These are phyloP conservation scores for Hirudinaria manillensis DNA, from an alignment of 2,888 invertebrate genomes.

Conservation along the genomic window DNA sequence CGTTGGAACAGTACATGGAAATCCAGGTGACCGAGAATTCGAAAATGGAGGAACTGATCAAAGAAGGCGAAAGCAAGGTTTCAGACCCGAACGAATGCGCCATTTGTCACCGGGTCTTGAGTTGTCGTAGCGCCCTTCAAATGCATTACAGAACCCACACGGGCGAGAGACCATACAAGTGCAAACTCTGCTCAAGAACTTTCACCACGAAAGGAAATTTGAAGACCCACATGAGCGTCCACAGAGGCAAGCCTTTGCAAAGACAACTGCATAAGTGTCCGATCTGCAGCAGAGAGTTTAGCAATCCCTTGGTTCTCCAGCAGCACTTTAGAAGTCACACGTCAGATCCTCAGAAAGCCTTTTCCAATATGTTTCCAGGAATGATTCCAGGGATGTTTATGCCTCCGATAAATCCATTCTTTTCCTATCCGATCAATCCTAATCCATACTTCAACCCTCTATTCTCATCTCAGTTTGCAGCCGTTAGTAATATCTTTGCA, in stretches of 20 bases:
- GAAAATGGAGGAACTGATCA: slow-evolving; percentile 90
- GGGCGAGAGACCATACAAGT: slow-evolving; percentile 53
- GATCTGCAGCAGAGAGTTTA: slow-evolving; percentile 86
- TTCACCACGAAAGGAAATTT: slow-evolving; percentile 99
- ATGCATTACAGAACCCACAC: slow-evolving; percentile 75
- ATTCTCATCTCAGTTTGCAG: slow-evolving; percentile 15
- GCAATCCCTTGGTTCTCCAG: slow-evolving; percentile 82
- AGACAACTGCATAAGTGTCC: slow-evolving; percentile 80
- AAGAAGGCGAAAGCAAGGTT: slow-evolving; percentile 86
- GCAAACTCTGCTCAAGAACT: slow-evolving; percentile 64
- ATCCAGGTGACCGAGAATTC: slow-evolving; percentile 91
- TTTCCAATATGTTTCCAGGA: background rate
- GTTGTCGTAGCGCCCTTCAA: slow-evolving; percentile 91
- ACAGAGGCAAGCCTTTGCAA: slow-evolving; percentile 80
- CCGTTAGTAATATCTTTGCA: background rate
- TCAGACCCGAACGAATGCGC: slow-evolving; percentile 94
- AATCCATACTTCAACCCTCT: slow-evolving; percentile 4
- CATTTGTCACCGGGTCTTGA: slow-evolving; percentile 89
- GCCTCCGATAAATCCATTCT: slow-evolving; percentile 13
- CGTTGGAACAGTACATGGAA: slow-evolving; percentile 67
- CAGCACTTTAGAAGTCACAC: slow-evolving; percentile 85
- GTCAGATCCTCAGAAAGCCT: slow-evolving; percentile 32
- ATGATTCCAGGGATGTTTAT: slow-evolving; percentile 22
- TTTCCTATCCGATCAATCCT: slow-evolving; percentile 22
- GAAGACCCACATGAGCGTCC: slow-evolving; percentile 99